phyloP scores from a whole-genome alignment of 2,797 vertebrate genomes.

The Poecilia picta region DNA sequence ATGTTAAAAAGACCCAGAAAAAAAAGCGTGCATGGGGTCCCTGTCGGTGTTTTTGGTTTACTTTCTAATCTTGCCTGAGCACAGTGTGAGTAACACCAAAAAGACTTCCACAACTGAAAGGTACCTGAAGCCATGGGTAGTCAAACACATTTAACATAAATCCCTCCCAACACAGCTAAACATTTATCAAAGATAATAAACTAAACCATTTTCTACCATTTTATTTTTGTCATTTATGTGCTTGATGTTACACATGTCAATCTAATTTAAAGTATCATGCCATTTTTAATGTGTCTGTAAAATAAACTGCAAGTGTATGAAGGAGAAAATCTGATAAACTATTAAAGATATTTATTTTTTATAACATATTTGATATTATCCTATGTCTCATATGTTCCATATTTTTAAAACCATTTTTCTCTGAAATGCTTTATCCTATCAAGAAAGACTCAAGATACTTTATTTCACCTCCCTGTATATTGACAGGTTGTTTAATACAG shows the following conservation, averaged over 20 bases:
- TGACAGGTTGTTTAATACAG: background rate
- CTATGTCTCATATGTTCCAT: conserved; percentile 9
- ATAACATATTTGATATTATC: conserved; percentile 54
- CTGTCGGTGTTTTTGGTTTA: conserved; percentile 6
- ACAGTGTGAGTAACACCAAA: conserved; percentile 10
- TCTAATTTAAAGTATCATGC: conserved; percentile 30
- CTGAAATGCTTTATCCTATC: background rate
- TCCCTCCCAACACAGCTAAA: conserved; percentile 8
- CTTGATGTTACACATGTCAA: conserved; percentile 16
- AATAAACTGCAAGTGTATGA: conserved; percentile 68
- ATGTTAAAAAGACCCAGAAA: background rate
- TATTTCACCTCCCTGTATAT: background rate
- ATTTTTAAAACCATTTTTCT: conserved; percentile 9
- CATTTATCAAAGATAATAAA: conserved; percentile 19
- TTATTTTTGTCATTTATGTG: conserved; percentile 33
- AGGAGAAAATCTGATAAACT: conserved; percentile 69
- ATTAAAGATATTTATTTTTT: conserved; percentile 87
- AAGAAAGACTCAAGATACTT: background rate
- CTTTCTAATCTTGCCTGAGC: background rate
- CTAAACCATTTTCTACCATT: conserved; percentile 22
- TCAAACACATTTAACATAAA: conserved; percentile 18
- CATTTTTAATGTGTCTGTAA: conserved; percentile 63
- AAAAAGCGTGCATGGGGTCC: conserved; percentile 7
- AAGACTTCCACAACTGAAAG: conserved; percentile 8
- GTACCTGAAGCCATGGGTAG: background rate